Conservation (phyloP, 2,797 vertebrate species). For the Falco novaeseelandiae region DNA sequence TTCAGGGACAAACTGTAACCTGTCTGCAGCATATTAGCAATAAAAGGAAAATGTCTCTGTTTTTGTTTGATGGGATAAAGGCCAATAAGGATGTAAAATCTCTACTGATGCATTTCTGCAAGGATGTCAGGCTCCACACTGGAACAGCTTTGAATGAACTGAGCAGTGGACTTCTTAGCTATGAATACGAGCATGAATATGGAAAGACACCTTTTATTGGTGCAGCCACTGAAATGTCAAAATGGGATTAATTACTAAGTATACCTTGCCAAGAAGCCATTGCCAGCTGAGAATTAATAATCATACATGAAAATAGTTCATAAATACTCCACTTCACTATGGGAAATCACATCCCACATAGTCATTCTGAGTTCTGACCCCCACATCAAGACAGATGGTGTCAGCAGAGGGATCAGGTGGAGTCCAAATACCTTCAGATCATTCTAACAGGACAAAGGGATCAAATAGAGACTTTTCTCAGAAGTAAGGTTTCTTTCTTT, state of each 20-base stretch:
- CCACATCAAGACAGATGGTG: neutral
- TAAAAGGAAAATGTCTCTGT: neutral
- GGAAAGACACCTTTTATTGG: neutral
- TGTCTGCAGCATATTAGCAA: neutral
- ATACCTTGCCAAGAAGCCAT: neutral
- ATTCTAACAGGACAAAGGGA: neutral
- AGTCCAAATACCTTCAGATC: neutral
- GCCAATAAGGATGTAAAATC: neutral
- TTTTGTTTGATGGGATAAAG: neutral
- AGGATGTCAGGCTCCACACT: neutral
- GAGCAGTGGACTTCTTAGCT: neutral
- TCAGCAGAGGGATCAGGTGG: neutral
- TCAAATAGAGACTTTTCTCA: neutral
- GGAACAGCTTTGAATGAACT: neutral
- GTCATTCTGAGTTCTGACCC: neutral
- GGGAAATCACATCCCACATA: neutral
- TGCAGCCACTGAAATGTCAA: neutral
- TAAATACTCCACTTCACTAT: neutral
- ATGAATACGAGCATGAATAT: neutral
- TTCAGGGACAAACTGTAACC: neutral
- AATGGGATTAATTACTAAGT: neutral
- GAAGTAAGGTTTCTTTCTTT: neutral
- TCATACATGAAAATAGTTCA: neutral
- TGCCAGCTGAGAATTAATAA: neutral
- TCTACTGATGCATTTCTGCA: neutral